Base-by-base conservation (phyloP, 2,797 vertebrate genomes). In the Hirundo rustica region DNA sequence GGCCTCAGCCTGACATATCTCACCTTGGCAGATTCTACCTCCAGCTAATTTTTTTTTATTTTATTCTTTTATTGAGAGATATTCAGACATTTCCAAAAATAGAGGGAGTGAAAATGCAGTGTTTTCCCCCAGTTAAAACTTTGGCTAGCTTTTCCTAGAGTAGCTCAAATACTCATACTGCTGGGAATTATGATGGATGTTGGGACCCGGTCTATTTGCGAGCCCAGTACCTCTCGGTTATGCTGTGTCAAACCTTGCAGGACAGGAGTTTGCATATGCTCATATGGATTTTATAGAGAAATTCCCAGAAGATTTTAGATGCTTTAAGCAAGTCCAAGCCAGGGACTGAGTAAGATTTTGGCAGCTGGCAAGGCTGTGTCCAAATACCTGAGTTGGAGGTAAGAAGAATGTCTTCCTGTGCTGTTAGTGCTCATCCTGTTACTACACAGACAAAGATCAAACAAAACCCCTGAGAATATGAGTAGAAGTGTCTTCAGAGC, bases 201-300 rank as follows among this genome's bases (percentile, higher is more conserved):
- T 51, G 38, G 38, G 40, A 30, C 50, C 29, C 45, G 16, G 64
- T 61, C 21, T 89, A 13, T 81, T 78, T 75, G 27, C 40, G n/a
- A 78, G 58, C 14, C 45, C 27, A 5, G 51, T 64, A 55, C 47
- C 42, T 74, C 42, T 65, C 20, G 50, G 54, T 91, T 88, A 83
- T 40, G 51, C 13, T 71, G 21, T 23, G 48, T 76, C 50, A 72
- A 58, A 80, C 65, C 10, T 65, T 61, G 15, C 55, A 22, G 29
- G 10, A 7, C 7, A 44, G 22, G 62, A 53, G 70, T 92, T 85
- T 91, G 51, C 53, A 72, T 91, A 65, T 54, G 16, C 10, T 83
- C 8, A 7, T 50, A 70, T 40, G n/a, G 76, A 67, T 95, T 93
- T 94, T 78, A 71, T 54, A 75, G 76, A 94, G 54, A 91, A 83